Evolutionary conservation across 2,888 invertebrate genomes (phyloP), one percentile per base, ranked within the genome.

Genomic region (Microctonus aethiopoides): DNA sequence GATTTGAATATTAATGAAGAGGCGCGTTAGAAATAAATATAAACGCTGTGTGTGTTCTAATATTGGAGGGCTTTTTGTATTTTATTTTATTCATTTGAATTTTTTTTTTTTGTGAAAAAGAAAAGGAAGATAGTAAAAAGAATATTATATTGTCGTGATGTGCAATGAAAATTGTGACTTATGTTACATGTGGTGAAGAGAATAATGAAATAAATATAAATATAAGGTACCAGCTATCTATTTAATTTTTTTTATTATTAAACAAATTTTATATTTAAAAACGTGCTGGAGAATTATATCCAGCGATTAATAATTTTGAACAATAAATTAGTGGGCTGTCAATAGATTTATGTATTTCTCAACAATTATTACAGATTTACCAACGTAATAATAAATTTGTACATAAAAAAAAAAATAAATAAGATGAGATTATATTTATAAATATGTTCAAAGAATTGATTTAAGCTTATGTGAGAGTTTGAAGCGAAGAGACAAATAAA

Each of bases 101-200:
- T 9, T 54, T 26, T 57, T 32, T 32, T 32, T 57, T 57, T 9
- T n/a, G n/a, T n/a, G n/a, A n/a, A n/a, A n/a, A n/a, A n/a, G n/a
- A n/a, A 10, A n/a, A 39, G 7, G 16, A 46, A 46, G 7, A 46
- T 7, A 4, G 54, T 1, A 2, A 11, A 11, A n/a, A 54, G 24
- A 54, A 26, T n/a, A n/a, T n/a, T n/a, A n/a, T n/a, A n/a, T n/a
- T 54, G 13, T 57, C 57, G 57, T 57, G 57, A 57, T 34, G n/a
- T 57, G 16, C 32, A 34, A 57, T 57, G 34, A 57, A 16, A 57
- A 11, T 34, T 32, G 32, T 57, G 32, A 32, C 57, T 57, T 57
- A 57, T n/a, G 32, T 57, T 3, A 16, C 29, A n/a, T 16, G 16
- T 7, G 10, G 13, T 32, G 32, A 32, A 57, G 6, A 6, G 57